Evolutionary conservation across 2,113 vertebrate species (phyloP).

Genomic region (Petaurus breviceps): DNA sequence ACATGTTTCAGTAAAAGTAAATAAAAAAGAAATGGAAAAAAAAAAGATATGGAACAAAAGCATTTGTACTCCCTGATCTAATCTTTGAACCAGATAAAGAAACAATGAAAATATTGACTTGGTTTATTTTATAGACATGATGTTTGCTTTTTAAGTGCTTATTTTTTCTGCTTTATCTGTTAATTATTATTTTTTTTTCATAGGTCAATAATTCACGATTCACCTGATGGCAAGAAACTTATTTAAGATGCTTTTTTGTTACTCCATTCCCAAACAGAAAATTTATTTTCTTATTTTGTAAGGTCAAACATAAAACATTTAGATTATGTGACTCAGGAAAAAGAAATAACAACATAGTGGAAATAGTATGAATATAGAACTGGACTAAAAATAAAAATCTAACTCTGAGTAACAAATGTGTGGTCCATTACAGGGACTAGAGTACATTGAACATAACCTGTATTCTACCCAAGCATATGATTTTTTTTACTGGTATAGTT

Average conservation of each 20-base stretch:
- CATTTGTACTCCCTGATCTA: conserved; percentile 69
- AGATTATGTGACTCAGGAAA: neutral
- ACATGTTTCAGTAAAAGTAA: conserved; percentile 69
- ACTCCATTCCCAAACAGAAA: neutral
- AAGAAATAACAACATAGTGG: neutral
- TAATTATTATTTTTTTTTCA: conserved; percentile 24
- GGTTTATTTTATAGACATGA: conserved; percentile 46
- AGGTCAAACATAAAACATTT: neutral
- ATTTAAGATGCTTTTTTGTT: neutral
- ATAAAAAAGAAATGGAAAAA: conserved; percentile 44
- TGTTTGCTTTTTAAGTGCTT: neutral
- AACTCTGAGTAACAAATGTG: neutral
- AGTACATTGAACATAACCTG: neutral
- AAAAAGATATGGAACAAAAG: conserved; percentile 31
- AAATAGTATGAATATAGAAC: neutral
- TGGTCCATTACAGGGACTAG: neutral
- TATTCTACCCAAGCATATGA: neutral
- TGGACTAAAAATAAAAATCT: neutral
- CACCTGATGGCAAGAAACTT: conserved; percentile 6
- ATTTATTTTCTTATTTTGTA: neutral
- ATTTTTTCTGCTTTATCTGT: neutral
- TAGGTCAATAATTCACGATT: neutral
- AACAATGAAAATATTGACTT: conserved; percentile 57
- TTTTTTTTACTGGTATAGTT: neutral
- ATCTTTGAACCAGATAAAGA: conserved; percentile 67